Evolutionary conservation across 2,113 vertebrate genomes (phyloP).

Genomic region (Poicephalus gulielmi): DNA sequence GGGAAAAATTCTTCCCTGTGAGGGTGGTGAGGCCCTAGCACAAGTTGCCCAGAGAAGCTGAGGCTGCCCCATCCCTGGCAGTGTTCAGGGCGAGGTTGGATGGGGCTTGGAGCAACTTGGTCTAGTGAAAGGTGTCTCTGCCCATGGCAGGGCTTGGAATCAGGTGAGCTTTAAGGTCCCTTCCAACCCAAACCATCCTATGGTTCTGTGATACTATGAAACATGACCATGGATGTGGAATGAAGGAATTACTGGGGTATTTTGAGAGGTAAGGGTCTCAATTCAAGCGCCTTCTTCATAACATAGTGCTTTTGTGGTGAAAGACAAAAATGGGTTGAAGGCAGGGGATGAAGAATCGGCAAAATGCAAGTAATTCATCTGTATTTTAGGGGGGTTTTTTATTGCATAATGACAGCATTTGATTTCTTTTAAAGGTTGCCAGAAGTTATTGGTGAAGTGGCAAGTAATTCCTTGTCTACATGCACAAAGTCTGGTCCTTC

Average conservation of each 20-base stretch:
- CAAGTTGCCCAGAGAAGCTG: background rate
- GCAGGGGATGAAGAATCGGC: background rate
- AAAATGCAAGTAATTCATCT: background rate
- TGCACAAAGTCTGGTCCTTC: constrained; percentile 91
- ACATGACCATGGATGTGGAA: background rate
- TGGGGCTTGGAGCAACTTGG: background rate
- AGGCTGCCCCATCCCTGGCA: background rate
- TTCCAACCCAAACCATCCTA: background rate
- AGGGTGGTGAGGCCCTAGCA: background rate
- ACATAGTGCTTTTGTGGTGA: accelerated
- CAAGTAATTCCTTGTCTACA: constrained; percentile 86
- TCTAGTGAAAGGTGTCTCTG: background rate
- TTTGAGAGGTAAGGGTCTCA: background rate
- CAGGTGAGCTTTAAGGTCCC: background rate
- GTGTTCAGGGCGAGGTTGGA: background rate
- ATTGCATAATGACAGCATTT: background rate
- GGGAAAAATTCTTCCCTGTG: background rate
- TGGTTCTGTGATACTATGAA: background rate
- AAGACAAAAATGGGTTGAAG: background rate
- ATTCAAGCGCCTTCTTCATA: background rate
- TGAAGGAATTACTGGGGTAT: background rate
- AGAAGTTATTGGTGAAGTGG: constrained; percentile 82
- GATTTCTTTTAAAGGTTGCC: constrained; percentile 78
- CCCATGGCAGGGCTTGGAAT: background rate
- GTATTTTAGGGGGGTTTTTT: background rate